Base-by-base conservation (phyloP, 2,888 invertebrate genomes). In the Spodoptera exigua region DNA sequence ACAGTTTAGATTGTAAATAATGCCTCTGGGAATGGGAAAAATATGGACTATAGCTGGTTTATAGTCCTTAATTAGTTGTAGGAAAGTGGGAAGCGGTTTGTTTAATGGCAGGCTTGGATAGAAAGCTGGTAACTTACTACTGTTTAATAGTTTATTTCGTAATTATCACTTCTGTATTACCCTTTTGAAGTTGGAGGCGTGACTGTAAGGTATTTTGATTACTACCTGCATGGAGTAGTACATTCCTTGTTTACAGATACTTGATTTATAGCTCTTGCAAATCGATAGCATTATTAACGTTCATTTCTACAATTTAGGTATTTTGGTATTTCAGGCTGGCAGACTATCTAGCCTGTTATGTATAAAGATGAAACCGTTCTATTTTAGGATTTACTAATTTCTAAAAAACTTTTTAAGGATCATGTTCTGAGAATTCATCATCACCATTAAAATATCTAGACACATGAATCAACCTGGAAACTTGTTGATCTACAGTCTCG, bases 21-120 rank as follows among this genome's bases (percentile, higher is more conserved):
- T 44, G 41, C 40, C 39, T 56, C 47, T 58, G 44, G 58, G 55
- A 52, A 51, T 55, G 47, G 57, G 37, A 64, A 63, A 57, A 49
- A 61, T 69, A 66, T 57, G 40, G 17, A 46, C 21, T 41, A 58
- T 51, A 61, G 56, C 58, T 14, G 46, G 57, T 66, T 70, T 57
- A 61, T 56, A 37, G n/a, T 64, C 52, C 57, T 62, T 75, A 75
- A 70, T 70, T 57, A 70, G 60, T 62, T 51, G 66, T 56, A 62
- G 34, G 73, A 67, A 74, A 67, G 59, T 73, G 65, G 53, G 53
- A 67, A 71, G 57, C 34, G 37, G 49, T 40, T 51, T 32, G 51
- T 39, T 57, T 72, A 73, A 58, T 68, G 56, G 36, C 44, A 41
- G 73, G 44, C 47, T 67, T 57, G 39, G 40, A 2, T 61, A 62